Percentiles rank a stretch among this genome's conserved stretches.
These are phyloP conservation scores for Drosophila mojavensis DNA, from an alignment of 1,140 invertebrate genomes.

Conservation along the genomic window DNA sequence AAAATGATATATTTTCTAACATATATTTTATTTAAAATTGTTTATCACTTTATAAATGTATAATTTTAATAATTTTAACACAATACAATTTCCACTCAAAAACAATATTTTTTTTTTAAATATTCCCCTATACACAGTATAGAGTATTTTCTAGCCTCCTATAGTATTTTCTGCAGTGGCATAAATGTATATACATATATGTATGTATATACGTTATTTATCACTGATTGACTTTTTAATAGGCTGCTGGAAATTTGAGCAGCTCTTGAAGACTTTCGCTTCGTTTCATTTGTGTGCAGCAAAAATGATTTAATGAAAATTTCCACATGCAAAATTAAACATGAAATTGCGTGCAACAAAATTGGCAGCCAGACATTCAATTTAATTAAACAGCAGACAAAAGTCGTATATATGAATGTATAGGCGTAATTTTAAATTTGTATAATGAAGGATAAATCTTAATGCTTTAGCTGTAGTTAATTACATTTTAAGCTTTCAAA, in stretches of 20 bases:
- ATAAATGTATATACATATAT: background rate
- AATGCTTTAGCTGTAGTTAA: slow-evolving; percentile 23
- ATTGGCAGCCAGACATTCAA: slow-evolving; percentile 14
- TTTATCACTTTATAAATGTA: too few species aligned
- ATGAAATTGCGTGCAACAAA: slow-evolving; percentile 46
- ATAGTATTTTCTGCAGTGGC: too few species aligned
- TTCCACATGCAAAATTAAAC: slow-evolving; percentile 50
- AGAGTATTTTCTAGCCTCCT: background rate
- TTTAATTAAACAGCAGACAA: slow-evolving; percentile 12
- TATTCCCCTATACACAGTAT: background rate
- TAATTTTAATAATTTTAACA: too few species aligned
- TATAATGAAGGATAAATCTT: too few species aligned
- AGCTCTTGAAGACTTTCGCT: slow-evolving; percentile 19
- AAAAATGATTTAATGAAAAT: slow-evolving; percentile 60
- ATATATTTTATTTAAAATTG: too few species aligned
- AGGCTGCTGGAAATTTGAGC: slow-evolving; percentile 31
- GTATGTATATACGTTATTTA: slow-evolving; percentile 16
- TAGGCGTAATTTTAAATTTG: background rate
- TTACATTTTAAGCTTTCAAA: slow-evolving; percentile 12
- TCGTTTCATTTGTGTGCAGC: slow-evolving; percentile 29
- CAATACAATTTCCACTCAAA: too few species aligned
- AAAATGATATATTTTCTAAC: too few species aligned
- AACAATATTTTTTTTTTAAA: too few species aligned
- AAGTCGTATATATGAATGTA: slow-evolving; percentile 3
- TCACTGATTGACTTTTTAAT: slow-evolving; percentile 72